These are phyloP conservation scores for Dunckerocampus dactyliophorus DNA, from an alignment of 2,113 vertebrate species.

Conservation along the genomic window DNA sequence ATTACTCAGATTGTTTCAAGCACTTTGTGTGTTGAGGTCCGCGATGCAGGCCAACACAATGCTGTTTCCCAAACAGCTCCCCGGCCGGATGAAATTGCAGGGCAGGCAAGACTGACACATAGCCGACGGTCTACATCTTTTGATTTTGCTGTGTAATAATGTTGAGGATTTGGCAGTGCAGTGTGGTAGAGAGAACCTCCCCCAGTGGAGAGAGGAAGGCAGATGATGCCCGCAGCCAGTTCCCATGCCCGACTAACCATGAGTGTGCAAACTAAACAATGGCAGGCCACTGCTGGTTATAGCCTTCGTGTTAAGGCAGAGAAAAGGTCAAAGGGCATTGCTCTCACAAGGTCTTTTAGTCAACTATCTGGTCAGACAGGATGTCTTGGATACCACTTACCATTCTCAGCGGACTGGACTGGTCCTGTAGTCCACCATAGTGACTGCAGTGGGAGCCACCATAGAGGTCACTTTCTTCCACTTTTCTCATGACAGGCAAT, in stretches of 20 bases:
- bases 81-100: too few species aligned
- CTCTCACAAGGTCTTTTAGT: constrained; percentile 33
- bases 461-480: constrained; percentile 11
- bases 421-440: constrained; percentile 4
- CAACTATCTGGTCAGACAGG: constrained; percentile 25
- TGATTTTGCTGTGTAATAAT: not conserved
- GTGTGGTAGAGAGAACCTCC: constrained; percentile 41
- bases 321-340: constrained; percentile 28
- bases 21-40: too few species aligned
- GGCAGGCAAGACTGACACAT: too few species aligned
- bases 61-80: too few species aligned
- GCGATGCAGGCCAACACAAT: too few species aligned
- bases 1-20: too few species aligned
- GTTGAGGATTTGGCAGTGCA: constrained; percentile 13
- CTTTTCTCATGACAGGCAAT: constrained; percentile 19
- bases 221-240: constrained; percentile 38
- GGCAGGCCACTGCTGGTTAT: constrained; percentile 41
- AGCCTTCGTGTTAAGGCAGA: constrained; percentile 36
- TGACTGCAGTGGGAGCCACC: constrained; percentile 17
- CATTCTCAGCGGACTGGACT: constrained; percentile 1
- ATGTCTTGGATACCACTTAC: constrained; percentile 33
- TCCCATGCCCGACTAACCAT: constrained; percentile 47
- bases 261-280: constrained; percentile 32
- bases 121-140: too few species aligned
- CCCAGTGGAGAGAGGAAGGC: constrained; percentile 16